Percentiles rank a stretch among this genome's conserved stretches.
Evolutionary conservation across 2,113 vertebrate genomes (phyloP).

Genomic region (Melospiza melodia): DNA sequence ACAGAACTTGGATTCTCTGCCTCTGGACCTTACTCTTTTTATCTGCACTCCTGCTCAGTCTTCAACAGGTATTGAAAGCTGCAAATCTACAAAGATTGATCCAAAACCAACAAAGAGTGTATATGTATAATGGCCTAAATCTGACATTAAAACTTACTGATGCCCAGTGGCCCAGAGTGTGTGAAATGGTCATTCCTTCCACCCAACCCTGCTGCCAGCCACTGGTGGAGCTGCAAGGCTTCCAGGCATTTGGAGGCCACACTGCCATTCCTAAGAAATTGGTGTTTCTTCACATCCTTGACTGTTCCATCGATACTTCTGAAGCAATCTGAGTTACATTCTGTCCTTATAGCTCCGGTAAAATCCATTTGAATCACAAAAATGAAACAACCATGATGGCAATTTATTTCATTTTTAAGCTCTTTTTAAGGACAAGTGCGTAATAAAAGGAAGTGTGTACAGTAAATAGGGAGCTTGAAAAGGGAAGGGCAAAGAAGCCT

Average conservation of each 20-base stretch:
- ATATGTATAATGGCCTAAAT: background rate
- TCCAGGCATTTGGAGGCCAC: background rate
- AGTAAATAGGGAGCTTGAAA: background rate
- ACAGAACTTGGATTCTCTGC: background rate
- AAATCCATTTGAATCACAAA: background rate
- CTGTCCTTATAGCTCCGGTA: background rate
- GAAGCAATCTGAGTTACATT: background rate
- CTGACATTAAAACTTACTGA: background rate
- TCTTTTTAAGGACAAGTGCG: background rate
- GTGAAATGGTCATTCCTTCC: background rate
- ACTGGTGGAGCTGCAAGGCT: background rate
- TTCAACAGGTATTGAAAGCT: background rate
- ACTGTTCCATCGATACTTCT: background rate
- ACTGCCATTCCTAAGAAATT: background rate
- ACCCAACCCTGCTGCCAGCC: background rate
- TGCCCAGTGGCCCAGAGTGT: background rate
- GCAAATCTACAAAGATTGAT: background rate
- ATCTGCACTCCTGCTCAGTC: background rate
- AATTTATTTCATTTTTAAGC: background rate
- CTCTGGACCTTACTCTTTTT: background rate
- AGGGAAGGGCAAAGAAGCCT: background rate
- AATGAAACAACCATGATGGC: background rate
- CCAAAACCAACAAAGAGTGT: background rate
- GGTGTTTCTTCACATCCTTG: background rate
- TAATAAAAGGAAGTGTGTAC: background rate